phyloP scores from a whole-genome alignment of 2,113 vertebrate species.

The Platichthys stellatus region DNA sequence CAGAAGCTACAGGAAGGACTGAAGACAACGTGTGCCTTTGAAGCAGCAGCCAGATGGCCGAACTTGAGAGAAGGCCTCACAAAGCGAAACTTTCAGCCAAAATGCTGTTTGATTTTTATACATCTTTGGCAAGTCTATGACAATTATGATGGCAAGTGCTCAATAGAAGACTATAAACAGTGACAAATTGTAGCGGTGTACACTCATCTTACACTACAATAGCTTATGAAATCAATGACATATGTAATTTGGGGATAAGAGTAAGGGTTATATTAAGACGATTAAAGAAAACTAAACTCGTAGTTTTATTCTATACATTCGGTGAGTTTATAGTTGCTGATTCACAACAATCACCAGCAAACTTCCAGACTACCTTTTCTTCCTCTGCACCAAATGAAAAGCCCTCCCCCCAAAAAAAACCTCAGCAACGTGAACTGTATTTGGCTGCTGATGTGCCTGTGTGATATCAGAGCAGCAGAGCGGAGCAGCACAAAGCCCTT shows the following conservation, averaged over 20 bases:
- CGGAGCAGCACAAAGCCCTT: conserved; percentile 58
- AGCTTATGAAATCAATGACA: conserved; percentile 17
- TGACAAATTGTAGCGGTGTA: conserved; percentile 4
- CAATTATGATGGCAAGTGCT: conserved; percentile 1
- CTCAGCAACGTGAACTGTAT: conserved; percentile 43
- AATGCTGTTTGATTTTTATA: conserved; percentile 23
- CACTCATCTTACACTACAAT: conserved; percentile 28
- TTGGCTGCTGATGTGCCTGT: conserved; percentile 54
- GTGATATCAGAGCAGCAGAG: conserved; percentile 60
- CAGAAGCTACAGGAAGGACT: conserved; percentile 22
- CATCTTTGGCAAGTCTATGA: conserved; percentile 7
- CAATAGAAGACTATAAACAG: conserved; percentile 47
- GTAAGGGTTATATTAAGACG: not conserved
- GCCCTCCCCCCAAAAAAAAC: not conserved
- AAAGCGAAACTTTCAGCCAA: conserved; percentile 18
- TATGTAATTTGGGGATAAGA: conserved; percentile 7
- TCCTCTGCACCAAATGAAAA: conserved; percentile 55
- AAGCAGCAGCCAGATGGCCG: conserved; percentile 48
- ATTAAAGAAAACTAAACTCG: not conserved
- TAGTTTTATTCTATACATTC: no score
- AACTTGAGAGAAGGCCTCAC: conserved; percentile 10
- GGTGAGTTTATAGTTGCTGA: not conserved
- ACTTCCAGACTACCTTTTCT: conserved; percentile 27
- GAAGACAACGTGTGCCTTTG: conserved; percentile 48
- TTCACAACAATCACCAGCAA: conserved; percentile 20